Evolutionary conservation across 37 sponge, comb jelly and placozoan species (phyloP).

Genomic region (Spongia lamella): DNA sequence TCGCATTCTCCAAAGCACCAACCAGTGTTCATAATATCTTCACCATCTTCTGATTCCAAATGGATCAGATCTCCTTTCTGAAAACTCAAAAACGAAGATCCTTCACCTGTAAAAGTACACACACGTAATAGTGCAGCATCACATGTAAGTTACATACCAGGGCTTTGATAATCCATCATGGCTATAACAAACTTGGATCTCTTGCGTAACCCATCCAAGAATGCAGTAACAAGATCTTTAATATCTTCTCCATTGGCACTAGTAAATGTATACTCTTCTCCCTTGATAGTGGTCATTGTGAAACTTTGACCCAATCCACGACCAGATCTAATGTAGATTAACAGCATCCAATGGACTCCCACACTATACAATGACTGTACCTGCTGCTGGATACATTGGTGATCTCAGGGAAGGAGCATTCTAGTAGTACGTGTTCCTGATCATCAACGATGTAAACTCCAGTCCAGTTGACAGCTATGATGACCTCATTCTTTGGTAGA

Average conservation of each 20-base stretch:
- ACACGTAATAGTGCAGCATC: no score
- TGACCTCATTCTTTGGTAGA: slow-evolving; percentile 95
- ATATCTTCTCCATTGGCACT: slow-evolving; percentile 92
- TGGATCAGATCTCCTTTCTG: slow-evolving; percentile 86
- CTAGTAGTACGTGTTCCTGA: slow-evolving; percentile 88
- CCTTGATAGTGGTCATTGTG: slow-evolving; percentile 73
- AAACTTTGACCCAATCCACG: slow-evolving; percentile 77
- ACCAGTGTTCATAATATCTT: slow-evolving; percentile 85
- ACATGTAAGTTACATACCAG: slow-evolving; percentile 47
- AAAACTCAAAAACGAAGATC: slow-evolving; percentile 89
- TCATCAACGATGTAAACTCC: slow-evolving; percentile 96
- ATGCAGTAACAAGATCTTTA: slow-evolving; percentile 69
- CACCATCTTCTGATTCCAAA: slow-evolving; percentile 77
- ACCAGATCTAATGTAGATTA: slow-evolving; percentile 8
- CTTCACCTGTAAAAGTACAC: slow-evolving; percentile 68
- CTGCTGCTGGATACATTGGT: slow-evolving; percentile 83
- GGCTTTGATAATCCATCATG: slow-evolving; percentile 92
- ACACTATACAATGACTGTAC: slow-evolving; percentile 15
- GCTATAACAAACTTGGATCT: slow-evolving; percentile 89
- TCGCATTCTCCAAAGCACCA: slow-evolving; percentile 86
- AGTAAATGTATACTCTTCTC: slow-evolving; percentile 92
- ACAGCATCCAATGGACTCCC: background rate
- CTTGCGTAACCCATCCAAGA: slow-evolving; percentile 88
- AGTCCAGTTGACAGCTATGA: slow-evolving; percentile 97
- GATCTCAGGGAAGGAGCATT: slow-evolving; percentile 94